Evolutionary conservation across 2,888 invertebrate genomes (phyloP).

Genomic region (Ochropleura leucogaster): DNA sequence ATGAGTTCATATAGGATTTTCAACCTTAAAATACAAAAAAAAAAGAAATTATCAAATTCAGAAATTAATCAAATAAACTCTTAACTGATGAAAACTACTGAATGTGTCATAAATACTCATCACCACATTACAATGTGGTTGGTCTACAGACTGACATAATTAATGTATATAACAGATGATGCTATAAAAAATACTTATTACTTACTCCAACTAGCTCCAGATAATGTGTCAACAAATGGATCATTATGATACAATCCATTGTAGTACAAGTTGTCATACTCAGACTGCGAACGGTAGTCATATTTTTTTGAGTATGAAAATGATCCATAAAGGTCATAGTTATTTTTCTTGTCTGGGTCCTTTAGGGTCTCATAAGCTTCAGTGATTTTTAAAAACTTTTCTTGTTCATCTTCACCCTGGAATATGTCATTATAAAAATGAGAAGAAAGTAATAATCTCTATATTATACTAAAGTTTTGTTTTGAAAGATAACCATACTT

Average conservation of each 20-base stretch:
- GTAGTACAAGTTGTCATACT: slow-evolving; percentile 95
- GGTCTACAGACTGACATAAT: neutral
- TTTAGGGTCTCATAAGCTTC: slow-evolving; percentile 96
- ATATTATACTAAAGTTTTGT: neutral
- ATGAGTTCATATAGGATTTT: neutral
- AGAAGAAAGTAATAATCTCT: neutral
- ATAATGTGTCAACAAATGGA: slow-evolving; percentile 94
- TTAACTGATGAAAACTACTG: neutral
- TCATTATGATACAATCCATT: slow-evolving; percentile 97
- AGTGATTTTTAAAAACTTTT: slow-evolving; percentile 94
- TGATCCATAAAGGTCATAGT: slow-evolving; percentile 95
- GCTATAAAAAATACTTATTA: slow-evolving; percentile 35
- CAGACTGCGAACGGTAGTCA: slow-evolving; percentile 89
- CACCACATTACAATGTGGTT: neutral
- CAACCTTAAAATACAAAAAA: neutral
- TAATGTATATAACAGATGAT: neutral
- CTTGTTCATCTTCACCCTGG: slow-evolving; percentile 93
- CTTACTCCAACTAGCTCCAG: slow-evolving; percentile 94
- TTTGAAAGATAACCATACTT: neutral
- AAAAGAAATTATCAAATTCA: neutral
- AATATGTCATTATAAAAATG: slow-evolving; percentile 26
- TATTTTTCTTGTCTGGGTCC: slow-evolving; percentile 94
- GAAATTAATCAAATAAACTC: neutral
- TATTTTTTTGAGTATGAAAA: slow-evolving; percentile 90
- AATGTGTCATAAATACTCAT: neutral